phyloP scores from a whole-genome alignment of 2,888 invertebrate genomes.

The Chaetogeoica ovagalla region DNA sequence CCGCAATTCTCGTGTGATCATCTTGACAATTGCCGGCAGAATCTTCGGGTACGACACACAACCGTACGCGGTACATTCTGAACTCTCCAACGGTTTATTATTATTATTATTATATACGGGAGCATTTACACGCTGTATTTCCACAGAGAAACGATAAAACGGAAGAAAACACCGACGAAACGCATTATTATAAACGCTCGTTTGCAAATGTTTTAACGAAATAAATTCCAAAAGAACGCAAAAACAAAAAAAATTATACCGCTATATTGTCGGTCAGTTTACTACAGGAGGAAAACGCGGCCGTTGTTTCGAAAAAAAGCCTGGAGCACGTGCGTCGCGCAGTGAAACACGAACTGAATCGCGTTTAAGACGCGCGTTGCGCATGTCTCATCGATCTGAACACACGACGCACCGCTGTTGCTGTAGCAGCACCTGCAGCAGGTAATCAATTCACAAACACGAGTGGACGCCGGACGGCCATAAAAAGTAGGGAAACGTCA shows the following conservation, averaged over 20 bases:
- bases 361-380: background rate
- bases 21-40: slow-evolving; percentile 31
- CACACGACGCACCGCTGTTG: background rate
- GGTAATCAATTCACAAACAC: slow-evolving; percentile 4
- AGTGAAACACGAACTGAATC: slow-evolving; percentile 1
- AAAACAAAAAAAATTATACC: too few species aligned
- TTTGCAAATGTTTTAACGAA: too few species aligned
- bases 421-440: too few species aligned
- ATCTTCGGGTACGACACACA: slow-evolving; percentile 57
- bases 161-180: background rate
- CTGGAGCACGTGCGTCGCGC: slow-evolving; percentile 9
- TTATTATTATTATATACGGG: background rate
- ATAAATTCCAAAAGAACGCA: too few species aligned
- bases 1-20: background rate
- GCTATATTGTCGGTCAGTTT: background rate
- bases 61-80: slow-evolving; percentile 56
- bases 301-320: too few species aligned
- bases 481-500: slow-evolving; percentile 31
- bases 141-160: background rate
- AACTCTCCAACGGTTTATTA: background rate
- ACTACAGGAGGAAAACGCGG: background rate
- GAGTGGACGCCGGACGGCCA: background rate
- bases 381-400: background rate
- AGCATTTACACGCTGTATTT: background rate
- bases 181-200: background rate